phyloP scores from a whole-genome alignment of 2,888 invertebrate genomes.

The Drosophila prolongata region DNA sequence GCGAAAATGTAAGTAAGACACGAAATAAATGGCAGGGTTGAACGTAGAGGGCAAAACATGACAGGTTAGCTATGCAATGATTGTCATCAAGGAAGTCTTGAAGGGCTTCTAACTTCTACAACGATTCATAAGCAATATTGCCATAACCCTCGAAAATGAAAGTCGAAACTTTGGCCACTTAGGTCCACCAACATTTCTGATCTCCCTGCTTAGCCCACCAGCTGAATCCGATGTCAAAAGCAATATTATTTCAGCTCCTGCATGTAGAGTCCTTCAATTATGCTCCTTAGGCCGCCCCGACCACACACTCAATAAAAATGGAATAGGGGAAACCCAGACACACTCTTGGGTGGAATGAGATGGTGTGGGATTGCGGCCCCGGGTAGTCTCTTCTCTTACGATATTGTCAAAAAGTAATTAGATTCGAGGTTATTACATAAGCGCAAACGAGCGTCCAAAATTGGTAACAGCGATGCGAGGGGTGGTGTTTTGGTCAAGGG shows the following conservation, averaged over 20 bases:
- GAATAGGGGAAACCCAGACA: conserved; percentile 22
- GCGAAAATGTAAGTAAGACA: conserved; percentile 24
- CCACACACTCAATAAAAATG: conserved; percentile 40
- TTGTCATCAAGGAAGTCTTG: conserved; percentile 5
- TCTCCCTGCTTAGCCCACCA: background rate
- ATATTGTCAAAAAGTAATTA: conserved; percentile 81
- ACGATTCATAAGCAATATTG: background rate
- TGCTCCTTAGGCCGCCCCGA: conserved; percentile 9
- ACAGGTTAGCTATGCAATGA: conserved; percentile 10
- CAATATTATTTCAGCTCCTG: conserved; percentile 35
- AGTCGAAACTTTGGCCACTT: conserved; percentile 20
- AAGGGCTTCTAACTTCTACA: background rate
- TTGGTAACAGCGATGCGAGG: conserved; percentile 27
- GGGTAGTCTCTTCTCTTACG: conserved; percentile 22
- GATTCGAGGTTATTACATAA: conserved; percentile 80
- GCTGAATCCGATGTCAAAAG: conserved; percentile 31
- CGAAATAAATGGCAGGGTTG: background rate
- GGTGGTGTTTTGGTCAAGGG: conserved; percentile 14
- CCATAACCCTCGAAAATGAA: background rate
- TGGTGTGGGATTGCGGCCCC: conserved; percentile 3
- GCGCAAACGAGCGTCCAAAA: conserved; percentile 65
- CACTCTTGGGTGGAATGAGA: conserved; percentile 2
- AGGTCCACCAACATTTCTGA: conserved; percentile 3
- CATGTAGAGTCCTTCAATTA: conserved; percentile 37
- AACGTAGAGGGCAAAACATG: background rate